Evolutionary conservation across 2,797 vertebrate genomes (phyloP).

Genomic region (Xenopus petersii): DNA sequence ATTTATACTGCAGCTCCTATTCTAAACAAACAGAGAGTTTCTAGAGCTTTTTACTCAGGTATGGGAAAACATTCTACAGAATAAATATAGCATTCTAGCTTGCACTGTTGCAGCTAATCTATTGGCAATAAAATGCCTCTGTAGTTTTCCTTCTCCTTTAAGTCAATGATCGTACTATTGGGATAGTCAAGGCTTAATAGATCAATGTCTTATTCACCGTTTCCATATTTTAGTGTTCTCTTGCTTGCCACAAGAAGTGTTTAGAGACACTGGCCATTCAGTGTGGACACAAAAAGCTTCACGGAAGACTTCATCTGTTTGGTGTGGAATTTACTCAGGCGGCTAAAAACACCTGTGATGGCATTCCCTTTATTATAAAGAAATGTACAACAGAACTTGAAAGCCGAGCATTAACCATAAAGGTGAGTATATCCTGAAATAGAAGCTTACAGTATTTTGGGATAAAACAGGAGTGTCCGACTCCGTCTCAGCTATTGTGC

Average conservation of each 20-base stretch:
- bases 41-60: too few relatives aligned
- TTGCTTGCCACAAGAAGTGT: slow-evolving; percentile 96
- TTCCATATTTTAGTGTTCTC: slow-evolving; percentile 78
- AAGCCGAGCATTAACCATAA: slow-evolving; percentile 86
- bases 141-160: too few relatives aligned
- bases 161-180: slow-evolving; percentile 40
- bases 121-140: too few relatives aligned
- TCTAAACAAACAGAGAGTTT: too few relatives aligned
- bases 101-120: too few relatives aligned
- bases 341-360: slow-evolving; percentile 79
- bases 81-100: too few relatives aligned
- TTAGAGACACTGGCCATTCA: slow-evolving; percentile 94
- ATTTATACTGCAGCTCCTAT: too few relatives aligned
- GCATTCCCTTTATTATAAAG: slow-evolving; percentile 93
- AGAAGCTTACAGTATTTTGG: not conserved
- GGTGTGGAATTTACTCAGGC: slow-evolving; percentile 93
- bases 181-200: slow-evolving; percentile 30
- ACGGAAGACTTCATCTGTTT: slow-evolving; percentile 89
- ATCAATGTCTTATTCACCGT: slow-evolving; percentile 40
- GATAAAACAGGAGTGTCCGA: not conserved
- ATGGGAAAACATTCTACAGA: too few relatives aligned
- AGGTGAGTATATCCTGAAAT: slow-evolving; percentile 67
- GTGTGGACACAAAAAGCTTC: slow-evolving; percentile 94
- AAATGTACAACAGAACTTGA: slow-evolving; percentile 96
- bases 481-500: not conserved